Base-by-base conservation (phyloP, 2,797 vertebrate genomes). In the Pseudocheirus occidentalis region DNA sequence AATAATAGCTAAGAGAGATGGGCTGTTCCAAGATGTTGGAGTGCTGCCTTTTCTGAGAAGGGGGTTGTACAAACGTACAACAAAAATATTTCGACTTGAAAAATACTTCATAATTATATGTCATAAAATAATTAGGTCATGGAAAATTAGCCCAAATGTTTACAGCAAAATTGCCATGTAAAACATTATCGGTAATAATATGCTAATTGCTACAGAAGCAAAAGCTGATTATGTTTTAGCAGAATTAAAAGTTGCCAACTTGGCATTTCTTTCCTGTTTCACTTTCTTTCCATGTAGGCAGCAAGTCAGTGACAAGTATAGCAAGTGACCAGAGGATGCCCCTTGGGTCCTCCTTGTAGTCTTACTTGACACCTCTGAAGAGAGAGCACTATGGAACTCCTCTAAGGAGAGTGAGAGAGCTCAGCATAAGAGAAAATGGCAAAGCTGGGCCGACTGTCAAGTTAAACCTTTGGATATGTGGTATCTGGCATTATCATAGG, bases 141-240 rank as follows among this genome's bases (percentile, higher is more conserved):
- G 98, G 98, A 97, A 98, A 98, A 99, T 99, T 99, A 99, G 98
- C 98, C 98, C 98, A 99, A 99, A 99, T 99, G 98, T 99, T 99
- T 99, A 99, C 98, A 98, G 98, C 98, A 98, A 99, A 99, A 99
- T 99, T 99, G 98, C 98, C 98, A 98, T 99, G 98, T 98, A 98
- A 98, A 99, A 99, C 99, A 98, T 99, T 98, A 98, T 98, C 98
- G 98, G 98, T 99, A 99, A 99, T 99, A 99, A 98, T 98, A 99
- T 98, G 99, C 98, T 99, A 99, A 99, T 99, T 99, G 98, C 99
- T 97, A 97, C 98, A 98, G 98, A 98, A 99, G 98, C 98, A 98
- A 98, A 98, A 98, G 98, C 98, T 99, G 98, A 99, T 99, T 99
- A 99, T 98, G 98, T 98, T 98, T 98, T 98, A 66, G 98, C 97